These are phyloP conservation scores for Gallinago nigripennis DNA, from an alignment of 2,797 vertebrate genomes.

Conservation along the genomic window DNA sequence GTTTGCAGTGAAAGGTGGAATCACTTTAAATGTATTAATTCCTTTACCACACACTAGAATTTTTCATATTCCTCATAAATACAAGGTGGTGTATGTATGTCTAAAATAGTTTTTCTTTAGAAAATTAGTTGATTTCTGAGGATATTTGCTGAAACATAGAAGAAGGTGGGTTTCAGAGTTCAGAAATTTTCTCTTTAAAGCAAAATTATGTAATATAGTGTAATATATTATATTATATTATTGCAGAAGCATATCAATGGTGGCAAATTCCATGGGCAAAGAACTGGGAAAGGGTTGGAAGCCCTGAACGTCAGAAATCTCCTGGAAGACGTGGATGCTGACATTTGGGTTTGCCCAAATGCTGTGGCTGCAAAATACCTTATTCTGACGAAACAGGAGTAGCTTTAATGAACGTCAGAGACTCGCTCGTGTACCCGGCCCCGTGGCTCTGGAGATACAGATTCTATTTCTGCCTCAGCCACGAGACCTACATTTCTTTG, in stretches of 20 bases:
- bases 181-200: not conserved
- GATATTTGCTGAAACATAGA: not conserved
- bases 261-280: not conserved
- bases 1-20: not conserved
- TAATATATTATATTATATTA: too few species aligned
- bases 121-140: not conserved
- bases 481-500: conserved; percentile 8
- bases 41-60: not conserved
- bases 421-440: rapidly evolving
- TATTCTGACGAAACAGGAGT: not conserved
- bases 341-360: not conserved
- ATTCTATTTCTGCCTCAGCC: conserved; percentile 45
- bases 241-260: not conserved
- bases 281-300: not conserved
- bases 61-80: not conserved
- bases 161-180: not conserved
- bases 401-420: not conserved
- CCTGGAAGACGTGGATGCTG: not conserved
- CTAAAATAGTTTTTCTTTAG: not conserved
- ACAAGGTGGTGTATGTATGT: not conserved
- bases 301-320: not conserved
- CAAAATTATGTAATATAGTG: not conserved
- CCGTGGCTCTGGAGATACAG: not conserved
- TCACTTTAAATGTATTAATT: not conserved
- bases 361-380: not conserved